These are phyloP conservation scores for Phyllotreta cruciferae DNA, from an alignment of 2,888 invertebrate species.

Conservation along the genomic window DNA sequence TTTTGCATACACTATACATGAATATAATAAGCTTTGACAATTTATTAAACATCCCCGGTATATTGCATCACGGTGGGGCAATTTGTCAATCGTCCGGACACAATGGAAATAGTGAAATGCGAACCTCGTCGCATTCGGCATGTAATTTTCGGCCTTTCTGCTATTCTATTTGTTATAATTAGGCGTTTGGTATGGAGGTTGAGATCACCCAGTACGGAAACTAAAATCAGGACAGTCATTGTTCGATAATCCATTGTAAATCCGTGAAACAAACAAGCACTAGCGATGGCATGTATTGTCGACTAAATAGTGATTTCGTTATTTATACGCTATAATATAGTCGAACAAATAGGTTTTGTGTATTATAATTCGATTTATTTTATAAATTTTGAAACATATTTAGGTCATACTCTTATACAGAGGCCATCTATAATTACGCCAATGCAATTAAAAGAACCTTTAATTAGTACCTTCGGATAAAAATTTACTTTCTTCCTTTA, in stretches of 20 bases:
- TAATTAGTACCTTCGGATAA: too few species aligned
- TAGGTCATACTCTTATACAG: too few species aligned
- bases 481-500: too few species aligned
- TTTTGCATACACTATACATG: too few species aligned
- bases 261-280: slow-evolving; percentile 5
- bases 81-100: neutral
- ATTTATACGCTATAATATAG: neutral
- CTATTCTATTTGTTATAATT: neutral
- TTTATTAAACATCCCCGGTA: neutral
- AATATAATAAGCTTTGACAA: neutral
- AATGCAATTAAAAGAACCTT: too few species aligned
- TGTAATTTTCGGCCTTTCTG: neutral
- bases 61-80: too few species aligned
- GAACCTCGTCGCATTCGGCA: neutral
- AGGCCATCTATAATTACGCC: too few species aligned
- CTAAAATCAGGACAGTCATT: slow-evolving; percentile 9
- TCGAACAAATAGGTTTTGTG: too few species aligned
- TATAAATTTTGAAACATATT: too few species aligned
- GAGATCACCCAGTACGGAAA: slow-evolving; percentile 7
- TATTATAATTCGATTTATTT: too few species aligned
- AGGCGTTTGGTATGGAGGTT: neutral
- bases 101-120: slow-evolving; percentile 3
- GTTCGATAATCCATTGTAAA: slow-evolving; percentile 13
- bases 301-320: slow-evolving; percentile 9
- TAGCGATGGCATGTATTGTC: neutral